phyloP scores from a whole-genome alignment of 2,797 vertebrate genomes.

The Loris lydekkerianus region DNA sequence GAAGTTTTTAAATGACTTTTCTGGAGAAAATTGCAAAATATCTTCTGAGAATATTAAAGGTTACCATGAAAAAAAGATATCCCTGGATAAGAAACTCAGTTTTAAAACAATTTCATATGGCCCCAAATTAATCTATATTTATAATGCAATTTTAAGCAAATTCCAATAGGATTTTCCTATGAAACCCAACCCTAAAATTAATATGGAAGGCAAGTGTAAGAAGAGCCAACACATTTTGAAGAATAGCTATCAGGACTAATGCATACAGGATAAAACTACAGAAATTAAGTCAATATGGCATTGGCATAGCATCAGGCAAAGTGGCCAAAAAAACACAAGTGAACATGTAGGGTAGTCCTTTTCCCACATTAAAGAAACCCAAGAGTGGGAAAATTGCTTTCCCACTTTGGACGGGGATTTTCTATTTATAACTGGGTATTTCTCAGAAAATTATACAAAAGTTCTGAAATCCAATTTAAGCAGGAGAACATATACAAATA shows the following conservation, averaged over 20 bases:
- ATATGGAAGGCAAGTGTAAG: not conserved
- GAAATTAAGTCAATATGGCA: not conserved
- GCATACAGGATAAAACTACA: not conserved
- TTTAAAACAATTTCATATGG: constrained; percentile 8
- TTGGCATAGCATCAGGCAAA: not conserved
- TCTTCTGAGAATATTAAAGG: not conserved
- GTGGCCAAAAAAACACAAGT: not conserved
- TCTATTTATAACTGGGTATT: not conserved
- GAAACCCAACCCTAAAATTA: not conserved
- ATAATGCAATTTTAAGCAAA: constrained; percentile 30
- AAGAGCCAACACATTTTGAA: constrained; percentile 8
- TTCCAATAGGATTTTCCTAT: not conserved
- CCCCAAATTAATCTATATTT: not conserved
- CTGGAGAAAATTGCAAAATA: not conserved
- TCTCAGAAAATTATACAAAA: constrained; percentile 29
- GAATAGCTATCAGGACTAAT: not conserved
- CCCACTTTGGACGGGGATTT: not conserved
- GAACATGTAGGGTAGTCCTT: not conserved
- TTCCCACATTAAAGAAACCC: not conserved
- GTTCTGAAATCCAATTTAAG: constrained; percentile 23
- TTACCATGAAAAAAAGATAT: not conserved
- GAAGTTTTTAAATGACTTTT: not conserved
- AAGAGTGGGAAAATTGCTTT: not conserved
- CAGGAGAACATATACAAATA: not conserved
- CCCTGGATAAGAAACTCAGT: not conserved